Evolutionary conservation across 1,140 invertebrate genomes (phyloP).

Genomic region (Lasioglossum albipes): DNA sequence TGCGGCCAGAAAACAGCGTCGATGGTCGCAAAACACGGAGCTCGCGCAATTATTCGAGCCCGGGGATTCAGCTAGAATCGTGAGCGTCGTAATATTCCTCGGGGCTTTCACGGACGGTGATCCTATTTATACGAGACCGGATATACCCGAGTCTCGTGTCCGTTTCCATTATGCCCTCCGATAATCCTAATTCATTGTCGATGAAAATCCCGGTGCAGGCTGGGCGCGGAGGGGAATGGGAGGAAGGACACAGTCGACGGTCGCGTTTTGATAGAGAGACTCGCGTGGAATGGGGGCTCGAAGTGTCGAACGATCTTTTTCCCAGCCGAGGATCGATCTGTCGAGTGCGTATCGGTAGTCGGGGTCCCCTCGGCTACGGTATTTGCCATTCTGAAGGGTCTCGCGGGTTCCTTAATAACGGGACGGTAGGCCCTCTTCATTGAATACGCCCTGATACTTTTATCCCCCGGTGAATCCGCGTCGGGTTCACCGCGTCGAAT

Average conservation of each 20-base stretch:
- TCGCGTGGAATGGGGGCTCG: not conserved
- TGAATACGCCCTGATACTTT: conserved; percentile 62
- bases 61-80: not conserved
- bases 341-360: not conserved
- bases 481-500: conserved; percentile 38
- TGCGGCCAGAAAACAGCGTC: not conserved
- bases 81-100: not conserved
- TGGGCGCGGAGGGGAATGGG: not conserved
- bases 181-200: conserved; percentile 49
- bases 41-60: not conserved
- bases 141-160: conserved; percentile 18
- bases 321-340: not conserved
- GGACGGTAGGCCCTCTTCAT: conserved; percentile 61
- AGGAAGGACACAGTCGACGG: too few relatives aligned
- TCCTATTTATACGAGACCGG: conserved; percentile 2
- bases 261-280: not conserved
- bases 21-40: not conserved
- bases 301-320: not conserved
- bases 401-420: conserved; percentile 58
- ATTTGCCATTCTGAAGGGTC: conserved; percentile 53
- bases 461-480: conserved; percentile 53
- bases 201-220: conserved; percentile 23
- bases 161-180: conserved; percentile 35
- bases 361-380: not conserved
- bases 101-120: not conserved